phyloP scores from a whole-genome alignment of 2,888 invertebrate genomes.

The Carcina quercana region DNA sequence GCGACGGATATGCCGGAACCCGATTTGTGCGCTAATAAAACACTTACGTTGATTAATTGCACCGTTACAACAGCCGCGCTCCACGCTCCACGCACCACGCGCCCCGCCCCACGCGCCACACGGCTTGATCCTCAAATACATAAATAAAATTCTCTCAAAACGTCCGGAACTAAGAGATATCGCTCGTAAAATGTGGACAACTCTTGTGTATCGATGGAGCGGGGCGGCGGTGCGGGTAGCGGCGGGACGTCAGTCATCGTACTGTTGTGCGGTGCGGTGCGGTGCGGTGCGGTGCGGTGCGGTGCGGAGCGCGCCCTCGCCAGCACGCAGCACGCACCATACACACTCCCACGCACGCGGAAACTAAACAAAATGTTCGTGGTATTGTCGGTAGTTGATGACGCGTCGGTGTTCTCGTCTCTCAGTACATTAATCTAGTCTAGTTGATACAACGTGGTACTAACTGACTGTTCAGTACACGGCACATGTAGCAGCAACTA shows the following conservation, averaged over 20 bases:
- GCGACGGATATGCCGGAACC: slow-evolving; percentile 47
- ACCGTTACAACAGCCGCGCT: slow-evolving; percentile 36
- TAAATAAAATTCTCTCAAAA: slow-evolving; percentile 20
- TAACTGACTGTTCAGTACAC: slow-evolving; percentile 20
- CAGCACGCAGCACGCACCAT: no score
- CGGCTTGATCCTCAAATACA: slow-evolving; percentile 2
- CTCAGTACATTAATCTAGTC: no score
- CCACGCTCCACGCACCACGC: no score
- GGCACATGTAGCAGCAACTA: slow-evolving; percentile 40
- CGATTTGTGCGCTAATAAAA: slow-evolving; percentile 49
- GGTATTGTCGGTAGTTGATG: no score
- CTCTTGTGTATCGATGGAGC: slow-evolving; percentile 20
- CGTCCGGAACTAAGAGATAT: slow-evolving; percentile 41
- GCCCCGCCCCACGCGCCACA: no score
- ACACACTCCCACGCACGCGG: not conserved
- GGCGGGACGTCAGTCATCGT: no score
- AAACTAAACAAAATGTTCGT: not conserved
- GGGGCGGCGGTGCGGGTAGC: slow-evolving; percentile 29
- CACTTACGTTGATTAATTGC: slow-evolving; percentile 60
- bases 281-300: slow-evolving; percentile 24
- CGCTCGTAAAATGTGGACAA: slow-evolving; percentile 19
- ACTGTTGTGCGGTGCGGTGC: slow-evolving; percentile 28
- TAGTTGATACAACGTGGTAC: no score
- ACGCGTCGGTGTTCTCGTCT: no score
- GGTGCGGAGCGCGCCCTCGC: not conserved